phyloP scores from a whole-genome alignment of 2,797 vertebrate species.

The Danio jaintianensis region DNA sequence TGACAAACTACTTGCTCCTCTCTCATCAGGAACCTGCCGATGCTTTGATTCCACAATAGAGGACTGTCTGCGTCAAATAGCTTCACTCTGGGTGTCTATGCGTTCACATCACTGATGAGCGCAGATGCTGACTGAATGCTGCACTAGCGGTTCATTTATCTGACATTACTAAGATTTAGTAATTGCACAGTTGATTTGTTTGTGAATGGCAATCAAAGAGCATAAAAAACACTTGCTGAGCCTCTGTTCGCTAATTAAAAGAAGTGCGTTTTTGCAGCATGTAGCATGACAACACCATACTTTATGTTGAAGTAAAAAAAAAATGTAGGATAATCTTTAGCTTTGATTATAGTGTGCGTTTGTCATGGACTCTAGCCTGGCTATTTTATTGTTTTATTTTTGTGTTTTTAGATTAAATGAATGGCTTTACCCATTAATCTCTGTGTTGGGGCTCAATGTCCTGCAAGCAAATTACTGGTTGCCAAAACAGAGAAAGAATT shows the following conservation, averaged over 20 bases:
- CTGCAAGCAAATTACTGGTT: no score
- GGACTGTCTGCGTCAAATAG: constrained; percentile 38
- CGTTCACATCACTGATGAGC: constrained; percentile 17
- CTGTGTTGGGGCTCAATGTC: no score
- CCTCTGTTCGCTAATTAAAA: constrained; percentile 2
- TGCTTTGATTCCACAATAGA: constrained; percentile 47
- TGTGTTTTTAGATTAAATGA: no score
- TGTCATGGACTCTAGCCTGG: no score
- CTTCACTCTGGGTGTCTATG: constrained; percentile 25
- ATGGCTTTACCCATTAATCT: no score
- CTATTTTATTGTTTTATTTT: no score
- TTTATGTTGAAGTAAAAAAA: not conserved
- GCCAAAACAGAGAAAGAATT: no score
- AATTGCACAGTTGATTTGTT: constrained; percentile 22
- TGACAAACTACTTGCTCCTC: constrained; percentile 38
- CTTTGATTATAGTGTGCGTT: no score
- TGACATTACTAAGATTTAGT: constrained; percentile 18
- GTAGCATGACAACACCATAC: not conserved
- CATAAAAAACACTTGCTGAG: constrained; percentile 6
- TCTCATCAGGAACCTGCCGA: constrained; percentile 48
- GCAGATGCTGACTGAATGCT: constrained; percentile 12
- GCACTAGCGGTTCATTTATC: constrained; percentile 28
- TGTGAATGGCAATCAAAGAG: constrained; percentile 23
- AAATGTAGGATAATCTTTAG: no score
- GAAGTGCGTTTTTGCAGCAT: not conserved